Conservation (phyloP, 2,797 vertebrate genomes). For the Helostoma temminkii region DNA sequence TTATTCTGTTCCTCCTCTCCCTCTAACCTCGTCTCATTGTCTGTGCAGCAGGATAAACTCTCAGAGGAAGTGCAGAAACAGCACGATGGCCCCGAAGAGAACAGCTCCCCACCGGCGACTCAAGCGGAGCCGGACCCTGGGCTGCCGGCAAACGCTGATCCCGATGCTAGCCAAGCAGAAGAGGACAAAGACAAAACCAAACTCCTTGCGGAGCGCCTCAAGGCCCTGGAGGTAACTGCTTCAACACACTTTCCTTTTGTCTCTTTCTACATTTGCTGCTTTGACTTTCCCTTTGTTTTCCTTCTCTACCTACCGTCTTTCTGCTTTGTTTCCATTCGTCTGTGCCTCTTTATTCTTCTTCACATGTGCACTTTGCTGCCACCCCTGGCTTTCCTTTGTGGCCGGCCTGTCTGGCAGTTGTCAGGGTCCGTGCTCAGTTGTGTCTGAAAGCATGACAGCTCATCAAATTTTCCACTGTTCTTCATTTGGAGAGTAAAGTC, state of each 20-base stretch:
- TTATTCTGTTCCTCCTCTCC: neutral
- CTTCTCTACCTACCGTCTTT: conserved; percentile 1
- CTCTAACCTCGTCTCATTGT: conserved; percentile 37
- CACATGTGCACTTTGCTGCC: conserved; percentile 21
- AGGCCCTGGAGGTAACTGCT: conserved; percentile 88
- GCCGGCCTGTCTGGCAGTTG: conserved; percentile 50
- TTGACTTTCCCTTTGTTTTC: conserved; percentile 9
- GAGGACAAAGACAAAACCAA: conserved; percentile 86
- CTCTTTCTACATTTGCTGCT: neutral
- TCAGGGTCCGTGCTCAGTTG: conserved; percentile 47
- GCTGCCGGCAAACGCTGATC: conserved; percentile 18
- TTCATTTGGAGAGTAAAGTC: conserved; percentile 53
- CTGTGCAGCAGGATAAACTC: conserved; percentile 86
- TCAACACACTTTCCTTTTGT: neutral
- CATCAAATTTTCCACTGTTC: conserved; percentile 50
- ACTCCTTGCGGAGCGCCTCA: conserved; percentile 88
- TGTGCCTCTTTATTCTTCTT: conserved; percentile 4
- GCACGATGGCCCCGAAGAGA: conserved; percentile 75
- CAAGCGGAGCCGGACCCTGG: conserved; percentile 62
- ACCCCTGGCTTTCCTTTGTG: conserved; percentile 47
- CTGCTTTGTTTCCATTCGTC: conserved; percentile 10
- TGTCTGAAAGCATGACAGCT: conserved; percentile 68
- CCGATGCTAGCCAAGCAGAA: conserved; percentile 79
- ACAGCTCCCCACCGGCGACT: conserved; percentile 56
- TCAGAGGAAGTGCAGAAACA: conserved; percentile 86